Conservation (phyloP, 2,888 invertebrate genomes). For the Prosopocoilus inquinatus region DNA sequence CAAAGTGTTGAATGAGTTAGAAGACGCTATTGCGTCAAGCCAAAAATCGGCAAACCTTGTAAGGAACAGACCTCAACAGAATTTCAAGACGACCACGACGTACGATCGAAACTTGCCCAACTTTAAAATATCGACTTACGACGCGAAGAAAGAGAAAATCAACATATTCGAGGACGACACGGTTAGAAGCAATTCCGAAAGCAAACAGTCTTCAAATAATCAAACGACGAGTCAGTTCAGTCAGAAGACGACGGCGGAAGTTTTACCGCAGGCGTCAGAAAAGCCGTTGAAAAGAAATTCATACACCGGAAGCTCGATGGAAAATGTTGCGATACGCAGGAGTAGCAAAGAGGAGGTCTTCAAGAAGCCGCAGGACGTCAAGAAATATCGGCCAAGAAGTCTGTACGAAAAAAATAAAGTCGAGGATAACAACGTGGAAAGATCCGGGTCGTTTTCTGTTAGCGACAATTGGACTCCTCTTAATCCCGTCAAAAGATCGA, state of each 20-base stretch:
- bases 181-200: conserved; percentile 42
- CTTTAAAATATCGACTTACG: conserved; percentile 51
- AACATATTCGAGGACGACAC: conserved; percentile 52
- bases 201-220: conserved; percentile 29
- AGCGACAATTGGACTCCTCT: conserved; percentile 35
- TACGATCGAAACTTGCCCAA: conserved; percentile 43
- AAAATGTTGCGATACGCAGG: conserved; percentile 8
- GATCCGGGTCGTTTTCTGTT: conserved; percentile 47
- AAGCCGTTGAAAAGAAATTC: no score
- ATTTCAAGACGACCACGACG: background rate
- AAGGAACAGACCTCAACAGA: background rate
- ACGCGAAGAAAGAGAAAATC: conserved; percentile 45
- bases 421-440: conserved; percentile 21
- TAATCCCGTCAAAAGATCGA: conserved; percentile 50
- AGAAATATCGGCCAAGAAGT: conserved; percentile 21
- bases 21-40: conserved; percentile 31
- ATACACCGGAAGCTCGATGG: background rate
- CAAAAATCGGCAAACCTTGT: conserved; percentile 7
- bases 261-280: background rate
- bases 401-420: conserved; percentile 20
- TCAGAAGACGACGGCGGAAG: background rate
- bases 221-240: background rate
- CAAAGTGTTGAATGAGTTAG: conserved; percentile 33
- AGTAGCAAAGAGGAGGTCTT: conserved; percentile 33
- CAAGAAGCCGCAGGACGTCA: conserved; percentile 35